Conservation (phyloP, 2,888 invertebrate genomes). For the Dynastes maya region DNA sequence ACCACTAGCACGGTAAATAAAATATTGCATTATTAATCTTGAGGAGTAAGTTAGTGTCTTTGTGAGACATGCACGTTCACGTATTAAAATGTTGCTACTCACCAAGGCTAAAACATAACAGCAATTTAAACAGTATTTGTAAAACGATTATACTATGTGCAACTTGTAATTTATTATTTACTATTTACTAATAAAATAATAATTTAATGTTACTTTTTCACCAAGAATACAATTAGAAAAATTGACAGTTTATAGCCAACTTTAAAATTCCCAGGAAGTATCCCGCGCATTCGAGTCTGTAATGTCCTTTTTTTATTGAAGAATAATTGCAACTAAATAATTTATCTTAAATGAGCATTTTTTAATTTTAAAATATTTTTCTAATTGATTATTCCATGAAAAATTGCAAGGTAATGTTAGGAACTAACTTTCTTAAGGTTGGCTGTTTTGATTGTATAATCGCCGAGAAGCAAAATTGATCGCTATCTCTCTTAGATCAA, state of each 20-base stretch:
- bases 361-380: not conserved
- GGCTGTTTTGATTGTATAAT: constrained; percentile 15
- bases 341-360: not conserved
- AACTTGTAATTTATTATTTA: constrained; percentile 66
- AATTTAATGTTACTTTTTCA: constrained; percentile 64
- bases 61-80: constrained; percentile 42
- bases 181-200: constrained; percentile 61
- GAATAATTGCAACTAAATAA: not conserved
- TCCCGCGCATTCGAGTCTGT: constrained; percentile 13
- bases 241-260: constrained; percentile 64
- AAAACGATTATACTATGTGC: constrained; percentile 60
- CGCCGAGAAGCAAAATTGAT: constrained; percentile 13
- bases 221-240: constrained; percentile 64
- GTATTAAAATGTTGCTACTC: constrained; percentile 57
- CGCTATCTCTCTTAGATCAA: constrained; percentile 43
- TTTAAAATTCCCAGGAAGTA: constrained; percentile 48
- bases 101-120: constrained; percentile 67
- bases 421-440: constrained; percentile 1
- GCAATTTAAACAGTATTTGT: constrained; percentile 64
- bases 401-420: constrained; percentile 9
- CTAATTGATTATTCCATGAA: not conserved
- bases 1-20: constrained; percentile 18
- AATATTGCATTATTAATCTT: constrained; percentile 39
- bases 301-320: not conserved
- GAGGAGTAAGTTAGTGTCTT: constrained; percentile 36